These are phyloP conservation scores for Diplodus sargus DNA, from an alignment of 2,797 vertebrate species.

Conservation along the genomic window DNA sequence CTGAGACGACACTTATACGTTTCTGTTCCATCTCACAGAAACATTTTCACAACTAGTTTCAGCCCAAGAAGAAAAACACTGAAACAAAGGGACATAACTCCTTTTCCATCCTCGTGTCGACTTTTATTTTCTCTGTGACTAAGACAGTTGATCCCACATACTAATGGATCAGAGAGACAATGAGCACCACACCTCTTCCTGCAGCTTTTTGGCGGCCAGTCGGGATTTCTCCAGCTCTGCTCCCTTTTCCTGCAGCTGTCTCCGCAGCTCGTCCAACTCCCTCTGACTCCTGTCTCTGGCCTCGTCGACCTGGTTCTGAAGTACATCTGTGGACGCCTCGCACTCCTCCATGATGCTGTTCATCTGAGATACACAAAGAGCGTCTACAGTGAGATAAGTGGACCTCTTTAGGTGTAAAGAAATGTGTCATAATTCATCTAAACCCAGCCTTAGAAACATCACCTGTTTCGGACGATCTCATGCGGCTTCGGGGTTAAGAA, in stretches of 20 bases:
- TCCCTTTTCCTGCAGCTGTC: conserved; percentile 91
- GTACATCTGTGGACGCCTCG: conserved; percentile 87
- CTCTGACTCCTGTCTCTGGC: conserved; percentile 90
- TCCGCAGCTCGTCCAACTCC: conserved; percentile 89
- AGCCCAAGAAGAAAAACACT: not conserved
- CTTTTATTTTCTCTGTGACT: conserved; percentile 12
- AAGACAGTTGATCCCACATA: conserved; percentile 16
- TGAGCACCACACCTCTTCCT: conserved; percentile 90
- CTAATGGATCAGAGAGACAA: conserved; percentile 51
- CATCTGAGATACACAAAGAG: conserved; percentile 85
- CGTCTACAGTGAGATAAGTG: conserved; percentile 27
- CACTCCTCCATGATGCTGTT: conserved; percentile 88
- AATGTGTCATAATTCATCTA: not conserved
- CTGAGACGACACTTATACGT: not conserved
- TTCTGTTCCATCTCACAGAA: not conserved
- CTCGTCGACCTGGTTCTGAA: conserved; percentile 93
- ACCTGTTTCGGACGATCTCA: conserved; percentile 34
- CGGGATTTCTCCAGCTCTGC: conserved; percentile 90
- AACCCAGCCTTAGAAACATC: conserved; percentile 14
- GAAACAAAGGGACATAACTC: not conserved
- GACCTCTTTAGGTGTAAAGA: not conserved
- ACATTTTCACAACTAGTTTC: not conserved
- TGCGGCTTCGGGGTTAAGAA: conserved; percentile 14
- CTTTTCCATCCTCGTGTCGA: not conserved
- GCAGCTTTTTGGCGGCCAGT: conserved; percentile 85